A percentile compares a stretch with the other conserved stretches of the same genome.
phyloP scores from a whole-genome alignment of 2,797 vertebrate genomes.

The Podarcis siculus region DNA sequence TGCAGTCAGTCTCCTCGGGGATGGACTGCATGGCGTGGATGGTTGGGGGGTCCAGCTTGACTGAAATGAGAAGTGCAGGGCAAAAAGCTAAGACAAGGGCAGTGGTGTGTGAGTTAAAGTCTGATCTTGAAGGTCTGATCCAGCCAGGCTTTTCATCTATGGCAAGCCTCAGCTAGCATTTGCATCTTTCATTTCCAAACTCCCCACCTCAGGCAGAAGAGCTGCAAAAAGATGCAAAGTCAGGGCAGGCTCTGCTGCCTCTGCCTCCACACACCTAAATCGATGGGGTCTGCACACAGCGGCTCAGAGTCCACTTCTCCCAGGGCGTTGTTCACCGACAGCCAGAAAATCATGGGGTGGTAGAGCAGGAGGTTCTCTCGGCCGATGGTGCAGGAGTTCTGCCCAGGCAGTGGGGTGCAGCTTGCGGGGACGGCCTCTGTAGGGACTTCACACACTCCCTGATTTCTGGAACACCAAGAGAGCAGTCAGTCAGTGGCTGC shows the following conservation, averaged over 20 bases:
- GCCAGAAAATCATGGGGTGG: conserved; percentile 80
- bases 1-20: conserved; percentile 74
- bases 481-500: not conserved
- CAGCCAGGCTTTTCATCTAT: no score
- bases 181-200: no score
- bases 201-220: no score
- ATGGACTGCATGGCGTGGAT: conserved; percentile 63
- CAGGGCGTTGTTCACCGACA: conserved; percentile 84
- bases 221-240: no score
- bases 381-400: conserved; percentile 76
- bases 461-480: conserved; percentile 58
- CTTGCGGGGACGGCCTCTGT: not conserved
- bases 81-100: not conserved
- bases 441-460: conserved; percentile 36
- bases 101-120: no score
- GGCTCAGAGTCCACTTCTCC: conserved; percentile 71
- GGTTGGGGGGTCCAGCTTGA: conserved; percentile 83
- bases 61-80: conserved; percentile 69
- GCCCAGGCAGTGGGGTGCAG: conserved; percentile 51
- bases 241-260: no score
- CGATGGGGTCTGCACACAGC: conserved; percentile 82
- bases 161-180: no score
- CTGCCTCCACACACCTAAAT: conserved; percentile 79
- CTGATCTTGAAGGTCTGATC: no score
- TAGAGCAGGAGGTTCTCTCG: conserved; percentile 79